Evolutionary conservation across 1,140 invertebrate species (phyloP), one percentile per base, ranked within the genome.

Genomic region (Teleopsis dalmanni): DNA sequence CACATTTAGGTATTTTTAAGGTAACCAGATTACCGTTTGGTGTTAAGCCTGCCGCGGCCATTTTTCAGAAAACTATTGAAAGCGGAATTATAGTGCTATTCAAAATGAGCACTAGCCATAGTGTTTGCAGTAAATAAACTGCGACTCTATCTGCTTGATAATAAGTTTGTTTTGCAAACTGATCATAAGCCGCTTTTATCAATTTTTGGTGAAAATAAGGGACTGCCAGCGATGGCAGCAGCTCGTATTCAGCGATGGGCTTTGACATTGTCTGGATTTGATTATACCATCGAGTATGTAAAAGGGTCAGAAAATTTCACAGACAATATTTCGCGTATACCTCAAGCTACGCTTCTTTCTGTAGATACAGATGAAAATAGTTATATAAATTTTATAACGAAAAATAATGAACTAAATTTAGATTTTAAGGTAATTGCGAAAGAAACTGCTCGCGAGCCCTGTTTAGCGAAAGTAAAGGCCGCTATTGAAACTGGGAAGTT

Each of bases 121-220:
- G 21, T 45, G 25, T 45, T 45, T 45, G 19, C 18, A 14, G 43
- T 45, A 3, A 45, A n/a, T 16, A 34, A 45, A 22, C 25, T 45
- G 18, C 16, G 21, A 19, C 43, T 34, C 10, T 45, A 45, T 23
- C 14, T 45, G 11, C 22, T 45, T 18, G 43, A 22, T 8, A 53
- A 52, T 47, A 47, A 54, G n/a, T 55, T 56, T 47, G 53, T 37
- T 13, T 10, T 60, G 7, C 31, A 50, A 35, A 78, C 69, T 6
- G 74, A 78, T 47, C 73, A 77, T 50, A 67, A 72, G 36, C 73
- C 74, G 2, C 53, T 76, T 22, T 31, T 62, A n/a, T 37, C 44
- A 18, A 59, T 73, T 38, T 68, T 72, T 35, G 46, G 50, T 9
- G 41, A 46, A 31, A 23, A 60, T 55, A 60, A 57, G 40, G 47